Evolutionary conservation across 92 coral and sea anemone genomes (phyloP).

Genomic region (Zoanthus solanderi): DNA sequence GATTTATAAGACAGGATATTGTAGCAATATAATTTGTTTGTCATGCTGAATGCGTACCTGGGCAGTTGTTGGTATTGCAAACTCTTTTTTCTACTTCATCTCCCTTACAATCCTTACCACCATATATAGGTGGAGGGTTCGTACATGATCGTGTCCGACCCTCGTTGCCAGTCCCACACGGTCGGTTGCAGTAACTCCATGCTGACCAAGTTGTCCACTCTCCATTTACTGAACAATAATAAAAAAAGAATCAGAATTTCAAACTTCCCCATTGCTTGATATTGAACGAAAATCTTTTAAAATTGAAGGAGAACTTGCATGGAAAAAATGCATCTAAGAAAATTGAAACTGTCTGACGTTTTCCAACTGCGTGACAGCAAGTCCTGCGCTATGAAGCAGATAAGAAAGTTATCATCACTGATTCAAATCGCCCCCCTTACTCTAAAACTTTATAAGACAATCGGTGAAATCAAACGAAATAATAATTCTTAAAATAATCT

Average conservation of each 20-base stretch:
- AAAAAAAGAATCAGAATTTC: neutral
- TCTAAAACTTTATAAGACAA: too few species aligned
- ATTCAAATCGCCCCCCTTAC: too few species aligned
- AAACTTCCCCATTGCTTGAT: too few species aligned
- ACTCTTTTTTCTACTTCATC: neutral
- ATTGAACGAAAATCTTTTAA: neutral
- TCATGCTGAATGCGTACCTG: neutral
- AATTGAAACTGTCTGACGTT: too few species aligned
- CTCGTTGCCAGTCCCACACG: constrained; percentile 40
- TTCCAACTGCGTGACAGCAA: too few species aligned
- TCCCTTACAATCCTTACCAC: constrained; percentile 17
- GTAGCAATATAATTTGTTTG: neutral
- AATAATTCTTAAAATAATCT: too few species aligned
- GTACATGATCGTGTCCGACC: constrained; percentile 14
- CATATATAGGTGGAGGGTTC: constrained; percentile 27
- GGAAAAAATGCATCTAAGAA: too few species aligned
- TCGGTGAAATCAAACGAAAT: too few species aligned
- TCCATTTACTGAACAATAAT: constrained; percentile 3
- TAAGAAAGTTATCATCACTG: too few species aligned
- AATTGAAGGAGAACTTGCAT: neutral
- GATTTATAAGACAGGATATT: neutral
- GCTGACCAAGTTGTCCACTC: constrained; percentile 15
- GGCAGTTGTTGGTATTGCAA: constrained; percentile 8
- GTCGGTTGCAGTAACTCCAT: constrained; percentile 39
- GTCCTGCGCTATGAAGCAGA: too few species aligned